Conservation (phyloP, 2,888 invertebrate species). For the Ctena decussata region DNA sequence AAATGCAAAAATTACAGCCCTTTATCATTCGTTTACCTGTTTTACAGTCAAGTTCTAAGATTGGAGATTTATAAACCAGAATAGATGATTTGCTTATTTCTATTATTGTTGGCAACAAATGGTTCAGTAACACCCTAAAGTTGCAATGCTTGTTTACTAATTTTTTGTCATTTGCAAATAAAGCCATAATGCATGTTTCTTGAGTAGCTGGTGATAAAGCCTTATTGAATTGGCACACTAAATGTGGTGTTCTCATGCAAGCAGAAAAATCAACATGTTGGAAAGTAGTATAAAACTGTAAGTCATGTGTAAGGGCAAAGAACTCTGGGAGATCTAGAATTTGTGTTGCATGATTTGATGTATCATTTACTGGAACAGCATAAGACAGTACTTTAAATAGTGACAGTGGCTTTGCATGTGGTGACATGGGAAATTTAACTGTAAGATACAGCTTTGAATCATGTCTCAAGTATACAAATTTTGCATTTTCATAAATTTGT, state of each 20-base stretch:
- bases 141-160: background rate
- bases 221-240: background rate
- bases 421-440: slow-evolving; percentile 28
- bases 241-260: background rate
- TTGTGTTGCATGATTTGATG: slow-evolving; percentile 62
- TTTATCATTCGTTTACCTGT: slow-evolving; percentile 8
- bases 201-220: background rate
- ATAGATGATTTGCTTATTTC: slow-evolving; percentile 7
- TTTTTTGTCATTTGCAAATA: background rate
- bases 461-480: slow-evolving; percentile 36
- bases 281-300: slow-evolving; percentile 12
- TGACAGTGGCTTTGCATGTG: background rate
- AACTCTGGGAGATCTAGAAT: slow-evolving; percentile 37
- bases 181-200: background rate
- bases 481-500: slow-evolving; percentile 19
- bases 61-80: slow-evolving; percentile 8
- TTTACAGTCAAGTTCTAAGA: slow-evolving; percentile 10
- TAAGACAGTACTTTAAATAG: background rate
- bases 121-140: background rate
- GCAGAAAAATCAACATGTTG: background rate
- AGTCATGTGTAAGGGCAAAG: slow-evolving; percentile 10
- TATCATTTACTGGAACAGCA: slow-evolving; percentile 47
- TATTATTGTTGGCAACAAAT: background rate
- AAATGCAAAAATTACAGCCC: slow-evolving; percentile 26
- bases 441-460: slow-evolving; percentile 32